A percentile compares a stretch with the other conserved stretches of the same genome.
These are phyloP conservation scores for Melanotaenia boesemani DNA, from an alignment of 2,797 vertebrate species.

Conservation along the genomic window DNA sequence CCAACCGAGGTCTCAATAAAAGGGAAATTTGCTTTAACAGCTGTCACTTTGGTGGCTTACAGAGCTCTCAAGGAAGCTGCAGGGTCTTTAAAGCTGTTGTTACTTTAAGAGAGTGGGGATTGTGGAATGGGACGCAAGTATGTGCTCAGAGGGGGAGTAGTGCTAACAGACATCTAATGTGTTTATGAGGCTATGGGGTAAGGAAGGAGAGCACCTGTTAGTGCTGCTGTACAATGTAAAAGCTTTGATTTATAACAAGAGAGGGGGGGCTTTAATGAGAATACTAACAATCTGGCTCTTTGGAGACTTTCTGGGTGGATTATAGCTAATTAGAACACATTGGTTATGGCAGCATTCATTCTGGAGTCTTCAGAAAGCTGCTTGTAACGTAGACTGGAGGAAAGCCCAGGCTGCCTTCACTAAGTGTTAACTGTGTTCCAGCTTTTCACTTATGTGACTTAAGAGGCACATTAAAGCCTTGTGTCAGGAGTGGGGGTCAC, in stretches of 20 bases:
- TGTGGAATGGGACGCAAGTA: constrained; percentile 23
- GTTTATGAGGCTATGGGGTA: constrained; percentile 74
- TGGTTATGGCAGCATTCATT: constrained; percentile 80
- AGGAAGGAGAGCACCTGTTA: constrained; percentile 73
- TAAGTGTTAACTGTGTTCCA: constrained; percentile 65
- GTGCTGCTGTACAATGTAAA: constrained; percentile 72
- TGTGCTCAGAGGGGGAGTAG: constrained; percentile 5
- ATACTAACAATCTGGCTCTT: constrained; percentile 81
- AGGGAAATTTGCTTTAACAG: constrained; percentile 79
- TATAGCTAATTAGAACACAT: constrained; percentile 84
- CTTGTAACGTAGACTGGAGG: constrained; percentile 71
- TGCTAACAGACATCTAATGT: constrained; percentile 72
- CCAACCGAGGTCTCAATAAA: constrained; percentile 74
- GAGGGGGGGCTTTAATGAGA: constrained; percentile 81
- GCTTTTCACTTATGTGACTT: constrained; percentile 53
- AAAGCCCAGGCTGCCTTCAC: constrained; percentile 61
- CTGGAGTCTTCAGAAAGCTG: constrained; percentile 76
- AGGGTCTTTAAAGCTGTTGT: constrained; percentile 70
- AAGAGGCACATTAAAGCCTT: constrained; percentile 53
- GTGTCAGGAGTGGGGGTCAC: constrained; percentile 15
- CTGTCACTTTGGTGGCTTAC: constrained; percentile 78
- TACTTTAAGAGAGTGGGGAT: constrained; percentile 69
- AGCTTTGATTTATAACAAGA: constrained; percentile 83
- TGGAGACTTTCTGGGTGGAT: constrained; percentile 81
- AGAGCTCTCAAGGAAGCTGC: constrained; percentile 72